Base-by-base conservation (phyloP, 2,113 vertebrate species). In the Natator depressus region DNA sequence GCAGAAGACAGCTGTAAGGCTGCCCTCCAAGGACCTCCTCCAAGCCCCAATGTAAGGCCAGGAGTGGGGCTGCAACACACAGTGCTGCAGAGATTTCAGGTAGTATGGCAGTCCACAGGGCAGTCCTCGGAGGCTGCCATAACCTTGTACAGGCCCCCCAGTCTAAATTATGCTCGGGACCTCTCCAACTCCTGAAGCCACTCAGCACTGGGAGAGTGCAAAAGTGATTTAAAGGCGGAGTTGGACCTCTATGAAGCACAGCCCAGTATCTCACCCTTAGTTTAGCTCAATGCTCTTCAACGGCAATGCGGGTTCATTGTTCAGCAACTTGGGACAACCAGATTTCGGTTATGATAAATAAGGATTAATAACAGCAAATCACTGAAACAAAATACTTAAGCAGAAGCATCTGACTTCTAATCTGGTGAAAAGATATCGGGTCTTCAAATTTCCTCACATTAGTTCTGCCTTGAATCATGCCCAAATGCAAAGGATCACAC, bases 391-490 rank as follows among this genome's bases (percentile, higher is more conserved):
- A 91, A 76, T 85, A 47, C 5, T 50, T 55, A 79, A 24, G 84
- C 49, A 89, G 51, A 90, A 94, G 93, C 29, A 92, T 65, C 7
- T 57, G 57, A 1, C 10, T 76, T 94, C 62, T 82, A 84, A 82
- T 57, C 69, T 93, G 51, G n/a, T 94, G 90, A 92, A 82, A 80
- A 96, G 93, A 83, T 78, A 93, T 2, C 31, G 3, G 14, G 14
- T 47, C 35, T 93, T 96, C 80, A 90, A 54, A 92, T 93, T 93
- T 81, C 38, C 10, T 95, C 80, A 54, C 75, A 62, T 93, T 65
- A 90, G 24, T 84, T 95, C 88, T 89, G 51, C 80, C 80, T 82
- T 79, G 35, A 85, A 78, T 83, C 81, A 86, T 19, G 19, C 2
- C 12, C 11, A 46, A 85, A 88, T 8, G 20, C 5, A 42, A 85